Percentiles rank a stretch among this genome's conserved stretches.
Evolutionary conservation across 2,113 vertebrate species (phyloP).

Genomic region (Aviceda subcristata): DNA sequence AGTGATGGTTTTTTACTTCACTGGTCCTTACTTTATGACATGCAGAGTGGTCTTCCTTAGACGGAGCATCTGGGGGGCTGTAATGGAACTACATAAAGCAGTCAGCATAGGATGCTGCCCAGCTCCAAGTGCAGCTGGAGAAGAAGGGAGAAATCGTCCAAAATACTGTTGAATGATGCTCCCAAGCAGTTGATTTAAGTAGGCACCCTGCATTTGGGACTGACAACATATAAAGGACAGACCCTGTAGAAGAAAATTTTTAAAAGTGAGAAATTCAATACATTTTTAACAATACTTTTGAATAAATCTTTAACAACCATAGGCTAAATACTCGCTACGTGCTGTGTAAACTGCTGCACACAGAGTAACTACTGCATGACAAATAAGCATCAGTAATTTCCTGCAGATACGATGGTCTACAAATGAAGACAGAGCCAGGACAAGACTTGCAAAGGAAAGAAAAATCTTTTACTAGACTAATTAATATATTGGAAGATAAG

Average conservation of each 20-base stretch:
- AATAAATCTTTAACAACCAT: background rate
- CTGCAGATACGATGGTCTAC: background rate
- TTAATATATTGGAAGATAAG: background rate
- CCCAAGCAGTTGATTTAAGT: constrained; percentile 88
- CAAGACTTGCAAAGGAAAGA: background rate
- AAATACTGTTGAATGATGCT: constrained; percentile 85
- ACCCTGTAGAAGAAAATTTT: constrained; percentile 74
- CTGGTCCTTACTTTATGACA: constrained; percentile 67
- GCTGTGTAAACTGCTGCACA: background rate
- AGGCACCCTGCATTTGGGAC: constrained; percentile 82
- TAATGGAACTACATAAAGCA: constrained; percentile 74
- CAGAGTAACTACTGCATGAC: background rate
- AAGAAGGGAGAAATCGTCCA: constrained; percentile 87
- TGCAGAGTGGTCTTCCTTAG: constrained; percentile 67
- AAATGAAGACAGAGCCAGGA: background rate
- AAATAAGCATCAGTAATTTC: background rate
- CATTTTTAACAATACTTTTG: background rate
- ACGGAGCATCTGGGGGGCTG: constrained; percentile 47
- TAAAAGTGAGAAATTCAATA: background rate
- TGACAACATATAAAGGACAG: constrained; percentile 83
- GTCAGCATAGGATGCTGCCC: constrained; percentile 88
- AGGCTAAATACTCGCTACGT: background rate
- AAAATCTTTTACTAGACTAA: background rate
- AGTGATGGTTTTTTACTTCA: background rate
- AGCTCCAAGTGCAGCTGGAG: constrained; percentile 55